Base-by-base conservation (phyloP, 1,140 invertebrate genomes). In the Bombus consobrinus region DNA sequence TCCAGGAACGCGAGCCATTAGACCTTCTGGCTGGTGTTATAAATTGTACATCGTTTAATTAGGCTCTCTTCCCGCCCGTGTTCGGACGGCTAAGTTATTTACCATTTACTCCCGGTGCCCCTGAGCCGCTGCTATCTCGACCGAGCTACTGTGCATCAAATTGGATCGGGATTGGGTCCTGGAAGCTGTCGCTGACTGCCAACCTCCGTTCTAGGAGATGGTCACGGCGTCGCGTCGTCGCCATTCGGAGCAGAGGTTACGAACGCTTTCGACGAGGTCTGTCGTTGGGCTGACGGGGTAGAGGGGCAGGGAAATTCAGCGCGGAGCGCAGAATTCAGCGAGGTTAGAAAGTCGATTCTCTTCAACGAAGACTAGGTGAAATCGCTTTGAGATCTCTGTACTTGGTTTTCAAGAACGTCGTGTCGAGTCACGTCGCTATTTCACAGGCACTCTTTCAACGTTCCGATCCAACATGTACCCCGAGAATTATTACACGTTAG, bases 41-140 rank as follows among this genome's bases (percentile, higher is more conserved):
- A 95, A 95, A 95, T 95, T 94, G 94, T 94, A 95, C 95, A 95
- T 95, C 94, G 94, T 95, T 95, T 95, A 95, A 95, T 95, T 95
- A 95, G 95, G 94, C 93, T 92, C 93, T 91, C 89, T 87, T 91
- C 83, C 82, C 76, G 86, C 85, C 89, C 87, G 89, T 90, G 91
- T 93, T 90, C 88, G 85, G 87, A 88, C 91, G 82, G 82, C 88
- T 91, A 92, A 87, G 92, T 94, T 94, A 94, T 94, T 94, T 93
- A 92, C 93, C 93, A 94, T 94, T 94, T 94, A 94, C 91, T 90
- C 91, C 86, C 74, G 9, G 53, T 53, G 81, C 81, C 84, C 87
- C 88, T 83, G 88, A 88, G 84, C 89, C 69, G 76, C 78, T 89
- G 91, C 90, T 89, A 92, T 87, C 84, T 81, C 79, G 25, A 37